A percentile compares a stretch with the other conserved stretches of the same genome.
Evolutionary conservation across 1,140 invertebrate species (phyloP).

Genomic region (Apis laboriosa): DNA sequence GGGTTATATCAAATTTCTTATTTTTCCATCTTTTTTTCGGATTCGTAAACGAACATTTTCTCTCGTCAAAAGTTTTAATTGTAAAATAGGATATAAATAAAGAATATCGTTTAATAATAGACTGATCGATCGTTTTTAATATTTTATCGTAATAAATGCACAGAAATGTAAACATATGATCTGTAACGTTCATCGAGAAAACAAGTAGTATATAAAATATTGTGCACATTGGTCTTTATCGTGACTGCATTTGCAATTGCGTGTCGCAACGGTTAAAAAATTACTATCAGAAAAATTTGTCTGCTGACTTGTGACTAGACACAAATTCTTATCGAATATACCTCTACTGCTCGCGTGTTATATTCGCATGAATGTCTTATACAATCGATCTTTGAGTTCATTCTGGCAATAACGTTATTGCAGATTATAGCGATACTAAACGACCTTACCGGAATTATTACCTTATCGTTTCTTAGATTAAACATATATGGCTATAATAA

Average conservation of each 20-base stretch:
- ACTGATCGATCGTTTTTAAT: background rate
- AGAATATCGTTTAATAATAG: background rate
- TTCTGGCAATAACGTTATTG: background rate
- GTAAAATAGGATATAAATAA: background rate
- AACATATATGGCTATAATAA: background rate
- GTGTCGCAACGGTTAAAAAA: background rate
- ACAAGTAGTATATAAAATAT: background rate
- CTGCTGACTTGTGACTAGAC: background rate
- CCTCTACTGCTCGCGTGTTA: background rate
- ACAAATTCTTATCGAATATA: conserved; percentile 1
- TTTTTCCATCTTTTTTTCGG: too few species aligned
- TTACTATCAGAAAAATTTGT: background rate
- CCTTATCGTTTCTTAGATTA: background rate
- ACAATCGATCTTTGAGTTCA: background rate
- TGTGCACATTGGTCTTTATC: background rate
- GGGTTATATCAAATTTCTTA: too few species aligned
- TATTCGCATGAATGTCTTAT: background rate
- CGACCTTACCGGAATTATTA: background rate
- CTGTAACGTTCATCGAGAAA: too few species aligned
- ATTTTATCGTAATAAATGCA: background rate
- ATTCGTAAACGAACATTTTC: too few species aligned
- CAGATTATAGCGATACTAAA: background rate
- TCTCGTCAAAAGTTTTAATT: too few species aligned
- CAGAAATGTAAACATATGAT: background rate
- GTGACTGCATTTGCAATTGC: background rate